These are phyloP conservation scores for Xanthorhoe spadicearia DNA, from an alignment of 2,888 invertebrate species.

Conservation along the genomic window DNA sequence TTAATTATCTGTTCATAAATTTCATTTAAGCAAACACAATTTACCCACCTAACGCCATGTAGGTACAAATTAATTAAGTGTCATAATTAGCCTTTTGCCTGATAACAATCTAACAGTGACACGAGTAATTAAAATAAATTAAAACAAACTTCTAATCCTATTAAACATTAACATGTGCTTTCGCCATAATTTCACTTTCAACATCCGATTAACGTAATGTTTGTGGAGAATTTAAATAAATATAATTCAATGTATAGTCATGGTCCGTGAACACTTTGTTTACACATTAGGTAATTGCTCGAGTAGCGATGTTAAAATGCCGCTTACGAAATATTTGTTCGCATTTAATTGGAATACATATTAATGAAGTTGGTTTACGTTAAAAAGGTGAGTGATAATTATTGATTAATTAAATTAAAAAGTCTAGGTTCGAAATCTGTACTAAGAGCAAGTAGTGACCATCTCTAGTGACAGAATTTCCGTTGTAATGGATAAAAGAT, in stretches of 20 bases:
- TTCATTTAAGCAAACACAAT: background rate
- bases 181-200: constrained; percentile 60
- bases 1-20: background rate
- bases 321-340: constrained; percentile 2
- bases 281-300: constrained; percentile 57
- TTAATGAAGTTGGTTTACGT: too few species aligned
- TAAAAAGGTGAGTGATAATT: too few species aligned
- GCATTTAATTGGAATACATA: background rate
- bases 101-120: constrained; percentile 15
- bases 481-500: too few species aligned
- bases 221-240: constrained; percentile 43
- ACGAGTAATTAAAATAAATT: constrained; percentile 18
- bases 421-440: too few species aligned
- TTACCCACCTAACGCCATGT: background rate
- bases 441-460: too few species aligned
- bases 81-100: constrained; percentile 1
- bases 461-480: too few species aligned
- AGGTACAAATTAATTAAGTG: background rate
- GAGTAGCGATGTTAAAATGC: constrained; percentile 13
- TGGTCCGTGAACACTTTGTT: constrained; percentile 56
- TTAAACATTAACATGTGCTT: constrained; percentile 41
- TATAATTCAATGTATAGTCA: constrained; percentile 51
- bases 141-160: constrained; percentile 18
- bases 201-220: constrained; percentile 38
- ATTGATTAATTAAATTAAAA: too few species aligned